Conservation (phyloP, 2,888 invertebrate genomes). For the Atherix ibis region DNA sequence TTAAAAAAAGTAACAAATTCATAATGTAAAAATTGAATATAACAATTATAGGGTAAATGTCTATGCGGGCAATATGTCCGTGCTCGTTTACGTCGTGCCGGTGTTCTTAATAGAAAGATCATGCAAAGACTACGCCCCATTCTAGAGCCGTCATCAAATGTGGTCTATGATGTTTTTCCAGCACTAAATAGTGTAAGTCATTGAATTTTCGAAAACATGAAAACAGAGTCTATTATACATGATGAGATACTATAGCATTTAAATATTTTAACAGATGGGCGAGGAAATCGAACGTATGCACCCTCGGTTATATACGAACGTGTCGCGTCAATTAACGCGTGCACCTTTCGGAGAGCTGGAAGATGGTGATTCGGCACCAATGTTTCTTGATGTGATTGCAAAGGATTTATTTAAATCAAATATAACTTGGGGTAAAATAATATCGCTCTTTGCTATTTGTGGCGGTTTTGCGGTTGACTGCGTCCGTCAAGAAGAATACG, state of each 20-base stretch:
- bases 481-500: constrained; percentile 56
- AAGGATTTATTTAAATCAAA: constrained; percentile 52
- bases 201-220: too few relatives aligned
- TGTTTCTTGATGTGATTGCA: constrained; percentile 48
- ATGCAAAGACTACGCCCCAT: constrained; percentile 47
- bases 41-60: constrained; percentile 42
- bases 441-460: constrained; percentile 66
- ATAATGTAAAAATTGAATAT: too few relatives aligned
- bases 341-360: constrained; percentile 41
- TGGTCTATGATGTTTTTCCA: constrained; percentile 46
- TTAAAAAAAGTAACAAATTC: too few relatives aligned
- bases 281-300: constrained; percentile 62
- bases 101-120: constrained; percentile 57
- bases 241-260: constrained; percentile 9
- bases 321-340: constrained; percentile 56
- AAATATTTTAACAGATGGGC: constrained; percentile 34
- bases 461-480: constrained; percentile 73
- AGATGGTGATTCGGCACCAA: constrained; percentile 34
- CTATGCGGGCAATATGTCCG: constrained; percentile 65
- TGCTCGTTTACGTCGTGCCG: constrained; percentile 54
- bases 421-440: constrained; percentile 65
- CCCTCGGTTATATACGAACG: constrained; percentile 56
- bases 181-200: constrained; percentile 40
- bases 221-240: neutral
- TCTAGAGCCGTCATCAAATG: constrained; percentile 36